Evolutionary conservation across 92 coral and sea anemone species (phyloP), one percentile per base, ranked within the genome.

Genomic region (Porites divaricata): DNA sequence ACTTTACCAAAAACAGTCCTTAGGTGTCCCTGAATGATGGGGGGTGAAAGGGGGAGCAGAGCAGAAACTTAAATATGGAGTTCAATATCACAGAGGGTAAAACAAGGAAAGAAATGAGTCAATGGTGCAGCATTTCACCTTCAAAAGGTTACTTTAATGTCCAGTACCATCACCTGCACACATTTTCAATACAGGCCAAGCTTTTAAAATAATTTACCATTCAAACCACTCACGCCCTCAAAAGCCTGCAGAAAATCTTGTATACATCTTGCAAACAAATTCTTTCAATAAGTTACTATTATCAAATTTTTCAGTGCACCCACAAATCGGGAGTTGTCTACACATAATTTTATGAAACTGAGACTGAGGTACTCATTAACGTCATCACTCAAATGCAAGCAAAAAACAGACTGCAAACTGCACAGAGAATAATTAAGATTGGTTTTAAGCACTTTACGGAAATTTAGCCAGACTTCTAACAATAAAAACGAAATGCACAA

Each of bases 111-210:
- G 50, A 75, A 53, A 22, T 15, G 52, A 35, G 20, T 26, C 57
- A 20, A 2, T 9, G 14, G 20, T 58, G 28, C 67, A 25, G 23
- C 79, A 75, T 75, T 56, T 75, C 2, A 75, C 67, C 79, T 75
- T 75, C 23, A 75, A 75, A 75, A 75, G 79, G 79, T 75, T 54
- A 35, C 53, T 74, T 74, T 74, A 74, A 74, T 74, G 78, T 52
- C 58, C 67, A 75, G 26, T 10, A 45, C n/a, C 19, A 51, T 48
- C 70, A 63, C 48, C 19, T 23, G 23, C 81, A 77, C 50, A 63
- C 50, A 70, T 48, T 22, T 75, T 75, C 53, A 22, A 77, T 35
- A 61, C 81, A 77, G 59, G 45, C 70, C 69, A 77, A 77, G 71
- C 58, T 77, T 62, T 54, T 54, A 54, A 54, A 77, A 77, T 77